Evolutionary conservation across 2,888 invertebrate genomes (phyloP), one percentile per base, ranked within the genome.

Genomic region (Buathra laborator): DNA sequence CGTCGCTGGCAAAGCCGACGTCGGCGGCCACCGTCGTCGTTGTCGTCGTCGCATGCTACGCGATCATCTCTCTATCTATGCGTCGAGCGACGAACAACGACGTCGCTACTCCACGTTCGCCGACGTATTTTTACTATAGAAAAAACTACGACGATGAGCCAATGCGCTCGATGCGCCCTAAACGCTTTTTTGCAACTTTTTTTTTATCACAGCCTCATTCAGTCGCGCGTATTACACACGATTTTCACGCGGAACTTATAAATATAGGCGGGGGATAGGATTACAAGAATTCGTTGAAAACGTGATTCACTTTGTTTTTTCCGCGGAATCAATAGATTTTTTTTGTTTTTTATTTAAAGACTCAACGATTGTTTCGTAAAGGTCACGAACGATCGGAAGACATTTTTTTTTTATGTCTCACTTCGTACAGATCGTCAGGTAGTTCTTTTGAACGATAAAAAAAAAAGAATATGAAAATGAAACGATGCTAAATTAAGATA

Each of bases 1-100:
- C 85, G 82, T 84, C 75, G 81, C 67, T 76, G 78, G 79, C 85
- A 72, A 77, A 74, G 75, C 75, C 81, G 84, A 48, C 84, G 81
- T 86, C 83, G 85, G 56, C 80, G 82, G 81, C 70, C 77, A 75
- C 64, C 77, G 77, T 75, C 80, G 84, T 43, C 77, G 68, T 80
- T 37, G 37, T 7, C 68, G 76, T 48, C 80, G 71, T 79, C 78
- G 80, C 84, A 77, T 81, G 80, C 81, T 84, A 43, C 81, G 74
- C 81, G 77, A 16, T 81, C 74, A 43, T 66, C 70, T 78, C 78
- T 32, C 19, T 75, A 56, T 59, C 82, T 56, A 56, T 56, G 56
- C 56, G 32, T 29, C 74, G 62, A 24, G 1, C 77, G 62, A 51
- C 84, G 68, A 56, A 62, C 72, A 43, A 19, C 71, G 51, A 43